A percentile compares a stretch with the other conserved stretches of the same genome.
Evolutionary conservation across 1,140 invertebrate species (phyloP).

Genomic region (Lepidurus couesii): DNA sequence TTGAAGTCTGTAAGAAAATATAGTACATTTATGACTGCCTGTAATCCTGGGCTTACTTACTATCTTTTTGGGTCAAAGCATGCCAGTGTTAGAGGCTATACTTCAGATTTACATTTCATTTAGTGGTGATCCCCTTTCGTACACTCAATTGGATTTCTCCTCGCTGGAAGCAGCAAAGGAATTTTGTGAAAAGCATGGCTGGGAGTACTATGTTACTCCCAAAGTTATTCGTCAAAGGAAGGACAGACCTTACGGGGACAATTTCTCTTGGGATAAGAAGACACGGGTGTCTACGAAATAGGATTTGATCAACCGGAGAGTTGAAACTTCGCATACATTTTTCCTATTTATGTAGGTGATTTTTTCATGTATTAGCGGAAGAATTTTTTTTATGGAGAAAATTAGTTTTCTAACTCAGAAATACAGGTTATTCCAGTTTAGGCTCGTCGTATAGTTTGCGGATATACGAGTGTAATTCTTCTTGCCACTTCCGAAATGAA

Average conservation of each 20-base stretch:
- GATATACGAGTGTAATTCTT: background rate
- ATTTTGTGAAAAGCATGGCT: constrained; percentile 41
- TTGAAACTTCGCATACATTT: too few relatives aligned
- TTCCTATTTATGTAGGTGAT: background rate
- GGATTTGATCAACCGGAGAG: constrained; percentile 37
- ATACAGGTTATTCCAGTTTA: background rate
- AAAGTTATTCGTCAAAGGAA: constrained; percentile 44
- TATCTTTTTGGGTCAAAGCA: background rate
- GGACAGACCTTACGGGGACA: constrained; percentile 54
- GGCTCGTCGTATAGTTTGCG: background rate
- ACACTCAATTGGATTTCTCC: background rate
- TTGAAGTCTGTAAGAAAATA: constrained; percentile 15
- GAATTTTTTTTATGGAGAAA: background rate
- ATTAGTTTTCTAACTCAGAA: background rate
- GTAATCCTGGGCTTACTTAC: background rate
- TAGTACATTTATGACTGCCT: constrained; percentile 20
- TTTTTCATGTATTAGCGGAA: background rate
- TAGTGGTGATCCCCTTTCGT: constrained; percentile 25
- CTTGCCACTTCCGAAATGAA: background rate
- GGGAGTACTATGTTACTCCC: constrained; percentile 52
- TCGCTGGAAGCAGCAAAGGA: constrained; percentile 23
- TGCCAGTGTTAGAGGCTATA: too few relatives aligned
- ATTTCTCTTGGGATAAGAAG: constrained; percentile 93
- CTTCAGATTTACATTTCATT: too few relatives aligned
- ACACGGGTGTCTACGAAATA: constrained; percentile 92